These are phyloP conservation scores for Sebastes cheni DNA, from an alignment of 2,797 vertebrate genomes.

Conservation along the genomic window DNA sequence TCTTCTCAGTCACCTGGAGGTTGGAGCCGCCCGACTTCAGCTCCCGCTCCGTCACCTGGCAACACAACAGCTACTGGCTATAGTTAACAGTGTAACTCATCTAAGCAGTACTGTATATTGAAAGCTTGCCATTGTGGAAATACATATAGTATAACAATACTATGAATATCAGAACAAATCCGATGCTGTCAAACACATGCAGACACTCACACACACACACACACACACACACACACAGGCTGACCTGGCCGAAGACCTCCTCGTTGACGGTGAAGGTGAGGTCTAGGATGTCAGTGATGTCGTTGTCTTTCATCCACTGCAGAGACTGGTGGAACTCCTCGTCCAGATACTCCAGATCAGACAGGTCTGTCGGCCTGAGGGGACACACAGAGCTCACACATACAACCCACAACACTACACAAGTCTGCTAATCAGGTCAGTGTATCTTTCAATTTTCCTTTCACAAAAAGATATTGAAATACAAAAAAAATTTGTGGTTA, in stretches of 20 bases:
- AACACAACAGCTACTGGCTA: background rate
- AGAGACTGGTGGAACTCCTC: constrained; percentile 98
- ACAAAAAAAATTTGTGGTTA: too few relatives aligned
- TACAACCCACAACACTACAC: background rate
- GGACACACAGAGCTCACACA: background rate
- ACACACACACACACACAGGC: background rate
- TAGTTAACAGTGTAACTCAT: background rate
- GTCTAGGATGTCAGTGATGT: constrained; percentile 96
- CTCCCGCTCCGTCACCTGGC: constrained; percentile 95
- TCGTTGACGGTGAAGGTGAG: constrained; percentile 98
- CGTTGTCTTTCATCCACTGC: constrained; percentile 99
- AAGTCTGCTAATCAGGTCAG: background rate
- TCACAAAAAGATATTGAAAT: too few relatives aligned
- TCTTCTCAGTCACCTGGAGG: constrained; percentile 96
- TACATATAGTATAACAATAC: background rate
- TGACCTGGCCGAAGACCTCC: constrained; percentile 98
- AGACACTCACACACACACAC: background rate
- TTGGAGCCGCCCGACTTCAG: constrained; percentile 94
- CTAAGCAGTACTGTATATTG: background rate
- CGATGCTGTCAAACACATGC: background rate
- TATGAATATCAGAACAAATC: background rate
- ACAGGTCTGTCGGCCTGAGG: constrained; percentile 91
- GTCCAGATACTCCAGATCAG: constrained; percentile 96
- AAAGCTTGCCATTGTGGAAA: background rate
- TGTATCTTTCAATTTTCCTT: too few relatives aligned